phyloP scores from a whole-genome alignment of 2,888 invertebrate genomes.

The Plebejus anna region DNA sequence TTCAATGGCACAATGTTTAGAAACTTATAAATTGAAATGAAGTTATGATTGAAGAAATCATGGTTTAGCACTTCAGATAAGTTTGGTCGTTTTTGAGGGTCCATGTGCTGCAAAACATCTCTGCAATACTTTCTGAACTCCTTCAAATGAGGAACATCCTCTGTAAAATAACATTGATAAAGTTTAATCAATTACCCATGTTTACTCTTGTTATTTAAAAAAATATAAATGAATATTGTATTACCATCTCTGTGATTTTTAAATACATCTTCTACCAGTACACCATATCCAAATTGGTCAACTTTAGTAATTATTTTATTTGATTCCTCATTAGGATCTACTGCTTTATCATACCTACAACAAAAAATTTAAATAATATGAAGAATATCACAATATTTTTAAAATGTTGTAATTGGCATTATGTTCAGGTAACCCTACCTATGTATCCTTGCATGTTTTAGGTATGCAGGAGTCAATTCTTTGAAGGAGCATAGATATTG shows the following conservation, averaged over 20 bases:
- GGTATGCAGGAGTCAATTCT: slow-evolving; percentile 82
- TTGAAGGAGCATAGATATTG: slow-evolving; percentile 87
- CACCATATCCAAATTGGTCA: slow-evolving; percentile 89
- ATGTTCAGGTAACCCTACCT: slow-evolving; percentile 27
- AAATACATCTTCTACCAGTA: slow-evolving; percentile 87
- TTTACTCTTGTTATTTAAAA: not conserved
- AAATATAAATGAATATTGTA: slow-evolving; percentile 16
- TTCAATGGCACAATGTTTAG: slow-evolving; percentile 90
- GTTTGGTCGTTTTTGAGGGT: slow-evolving; percentile 83
- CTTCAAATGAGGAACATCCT: slow-evolving; percentile 83
- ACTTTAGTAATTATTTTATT: slow-evolving; percentile 79
- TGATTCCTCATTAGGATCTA: slow-evolving; percentile 85
- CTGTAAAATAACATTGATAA: slow-evolving; percentile 54
- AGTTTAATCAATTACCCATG: not conserved
- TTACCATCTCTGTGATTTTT: slow-evolving; percentile 80
- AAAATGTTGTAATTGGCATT: not conserved
- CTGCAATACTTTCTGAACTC: slow-evolving; percentile 86
- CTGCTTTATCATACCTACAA: slow-evolving; percentile 83
- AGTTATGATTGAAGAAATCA: slow-evolving; percentile 91
- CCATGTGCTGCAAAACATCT: slow-evolving; percentile 83
- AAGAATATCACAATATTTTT: not conserved
- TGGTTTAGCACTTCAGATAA: slow-evolving; percentile 84
- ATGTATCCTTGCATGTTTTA: slow-evolving; percentile 84
- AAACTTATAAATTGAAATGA: slow-evolving; percentile 90
- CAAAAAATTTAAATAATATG: slow-evolving; percentile 33